Evolutionary conservation across 2,797 vertebrate genomes (phyloP).

Genomic region (Pseudomugil tenellus): DNA sequence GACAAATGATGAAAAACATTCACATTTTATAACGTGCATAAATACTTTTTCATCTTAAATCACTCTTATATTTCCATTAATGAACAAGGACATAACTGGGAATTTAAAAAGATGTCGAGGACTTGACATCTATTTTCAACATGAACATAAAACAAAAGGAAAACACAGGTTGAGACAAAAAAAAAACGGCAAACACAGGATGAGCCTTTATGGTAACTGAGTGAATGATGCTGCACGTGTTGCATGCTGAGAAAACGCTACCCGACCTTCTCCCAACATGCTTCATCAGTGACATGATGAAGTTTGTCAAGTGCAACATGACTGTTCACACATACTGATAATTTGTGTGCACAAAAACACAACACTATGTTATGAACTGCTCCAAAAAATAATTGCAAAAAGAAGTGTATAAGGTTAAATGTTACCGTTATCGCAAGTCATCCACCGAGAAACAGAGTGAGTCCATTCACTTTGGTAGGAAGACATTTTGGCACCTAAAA

Average conservation of each 20-base stretch:
- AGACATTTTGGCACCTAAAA: slow-evolving; percentile 49
- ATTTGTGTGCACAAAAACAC: slow-evolving; percentile 14
- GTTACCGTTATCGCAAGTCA: slow-evolving; percentile 36
- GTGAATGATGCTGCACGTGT: slow-evolving; percentile 26
- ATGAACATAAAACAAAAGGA: slow-evolving; percentile 39
- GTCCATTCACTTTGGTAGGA: slow-evolving; percentile 42
- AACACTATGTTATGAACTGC: slow-evolving; percentile 11
- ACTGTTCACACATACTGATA: slow-evolving; percentile 24
- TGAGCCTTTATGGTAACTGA: slow-evolving; percentile 32
- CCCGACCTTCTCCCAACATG: slow-evolving; percentile 32
- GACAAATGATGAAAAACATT: slow-evolving; percentile 52
- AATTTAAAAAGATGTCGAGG: slow-evolving; percentile 50
- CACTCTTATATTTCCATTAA: slow-evolving; percentile 73
- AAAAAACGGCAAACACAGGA: slow-evolving; percentile 34
- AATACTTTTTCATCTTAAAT: slow-evolving; percentile 75
- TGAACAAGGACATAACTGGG: slow-evolving; percentile 62
- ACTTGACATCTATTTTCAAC: slow-evolving; percentile 31
- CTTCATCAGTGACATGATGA: slow-evolving; percentile 13
- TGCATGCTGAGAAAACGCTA: slow-evolving; percentile 41
- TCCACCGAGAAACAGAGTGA: slow-evolving; percentile 14
- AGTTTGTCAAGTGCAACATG: slow-evolving; percentile 42
- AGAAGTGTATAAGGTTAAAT: slow-evolving; percentile 35
- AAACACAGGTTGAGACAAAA: slow-evolving; percentile 44
- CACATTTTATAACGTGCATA: slow-evolving; percentile 79
- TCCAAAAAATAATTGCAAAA: slow-evolving; percentile 19